A percentile compares a stretch with the other conserved stretches of the same genome.
Conservation (phyloP, 2,888 invertebrate species). For the Osmoderma eremita region DNA sequence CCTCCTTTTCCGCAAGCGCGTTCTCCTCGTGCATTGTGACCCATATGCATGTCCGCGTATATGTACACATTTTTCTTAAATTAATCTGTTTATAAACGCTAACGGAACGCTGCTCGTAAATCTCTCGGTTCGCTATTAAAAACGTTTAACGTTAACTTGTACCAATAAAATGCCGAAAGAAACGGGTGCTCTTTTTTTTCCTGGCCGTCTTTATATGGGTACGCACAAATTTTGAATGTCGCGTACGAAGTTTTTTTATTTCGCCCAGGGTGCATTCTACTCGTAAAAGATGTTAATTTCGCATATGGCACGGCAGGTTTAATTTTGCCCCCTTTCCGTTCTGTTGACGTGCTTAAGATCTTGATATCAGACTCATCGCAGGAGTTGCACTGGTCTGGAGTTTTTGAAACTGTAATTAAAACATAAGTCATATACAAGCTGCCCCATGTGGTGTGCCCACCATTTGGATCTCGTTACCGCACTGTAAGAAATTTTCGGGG, state of each 20-base stretch:
- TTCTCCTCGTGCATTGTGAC: conserved; percentile 17
- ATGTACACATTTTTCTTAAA: conserved; percentile 26
- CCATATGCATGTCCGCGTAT: background rate
- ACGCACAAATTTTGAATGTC: conserved; percentile 17
- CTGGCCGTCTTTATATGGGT: conserved; percentile 8
- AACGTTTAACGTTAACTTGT: conserved; percentile 29
- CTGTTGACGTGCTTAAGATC: too few relatives aligned
- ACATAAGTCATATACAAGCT: too few relatives aligned
- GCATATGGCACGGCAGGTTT: background rate
- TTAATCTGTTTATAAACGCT: conserved; percentile 35
- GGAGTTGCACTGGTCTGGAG: too few relatives aligned
- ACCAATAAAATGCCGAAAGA: conserved; percentile 34
- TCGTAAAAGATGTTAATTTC: conserved; percentile 17
- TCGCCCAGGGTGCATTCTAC: background rate
- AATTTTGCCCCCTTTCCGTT: background rate
- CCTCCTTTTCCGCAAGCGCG: background rate
- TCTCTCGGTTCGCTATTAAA: conserved; percentile 27
- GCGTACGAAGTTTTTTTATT: conserved; percentile 1
- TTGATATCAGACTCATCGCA: too few relatives aligned
- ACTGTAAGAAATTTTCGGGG: too few relatives aligned
- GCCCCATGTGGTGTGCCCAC: too few relatives aligned
- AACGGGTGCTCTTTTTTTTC: conserved; percentile 10
- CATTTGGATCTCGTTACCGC: too few relatives aligned
- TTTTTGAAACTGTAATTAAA: too few relatives aligned
- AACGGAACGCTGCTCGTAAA: conserved; percentile 26